These are phyloP conservation scores for Pterostichus niger DNA, from an alignment of 2,888 invertebrate species.

Conservation along the genomic window DNA sequence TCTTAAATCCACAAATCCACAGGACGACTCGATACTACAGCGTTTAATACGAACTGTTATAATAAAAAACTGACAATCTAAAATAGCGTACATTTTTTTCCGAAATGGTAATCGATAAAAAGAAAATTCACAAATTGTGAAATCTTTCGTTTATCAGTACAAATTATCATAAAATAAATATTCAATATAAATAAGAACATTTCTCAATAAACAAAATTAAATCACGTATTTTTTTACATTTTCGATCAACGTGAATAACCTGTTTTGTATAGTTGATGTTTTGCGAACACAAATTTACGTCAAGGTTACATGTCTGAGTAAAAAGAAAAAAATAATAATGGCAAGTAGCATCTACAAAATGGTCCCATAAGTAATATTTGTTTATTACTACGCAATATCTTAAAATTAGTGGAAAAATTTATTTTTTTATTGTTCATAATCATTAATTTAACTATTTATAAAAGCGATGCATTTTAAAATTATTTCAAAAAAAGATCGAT, in stretches of 20 bases:
- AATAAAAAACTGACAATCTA: background rate
- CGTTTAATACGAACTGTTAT: too few species aligned
- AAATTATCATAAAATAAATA: conserved; percentile 40
- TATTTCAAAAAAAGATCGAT: too few species aligned
- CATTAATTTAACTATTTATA: too few species aligned
- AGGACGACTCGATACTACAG: too few species aligned
- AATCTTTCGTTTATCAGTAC: background rate
- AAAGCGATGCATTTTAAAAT: too few species aligned
- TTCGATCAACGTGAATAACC: conserved; percentile 63
- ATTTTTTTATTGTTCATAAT: too few species aligned
- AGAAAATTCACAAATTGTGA: background rate
- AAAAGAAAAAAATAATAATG: conserved; percentile 10
- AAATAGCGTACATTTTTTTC: too few species aligned
- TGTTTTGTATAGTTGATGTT: conserved; percentile 41
- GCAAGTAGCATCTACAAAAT: conserved; percentile 28
- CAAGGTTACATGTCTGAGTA: conserved; percentile 48
- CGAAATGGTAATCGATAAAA: too few species aligned
- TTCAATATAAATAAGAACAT: conserved; percentile 33
- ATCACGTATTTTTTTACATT: conserved; percentile 59
- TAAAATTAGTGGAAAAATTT: too few species aligned
- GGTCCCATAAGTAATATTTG: conserved; percentile 6
- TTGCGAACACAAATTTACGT: conserved; percentile 51
- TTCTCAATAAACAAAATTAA: conserved; percentile 49
- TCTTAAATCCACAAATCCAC: too few species aligned
- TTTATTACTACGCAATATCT: background rate